Conservation (phyloP, 2,797 vertebrate species). For the Hydrolagus colliei region DNA sequence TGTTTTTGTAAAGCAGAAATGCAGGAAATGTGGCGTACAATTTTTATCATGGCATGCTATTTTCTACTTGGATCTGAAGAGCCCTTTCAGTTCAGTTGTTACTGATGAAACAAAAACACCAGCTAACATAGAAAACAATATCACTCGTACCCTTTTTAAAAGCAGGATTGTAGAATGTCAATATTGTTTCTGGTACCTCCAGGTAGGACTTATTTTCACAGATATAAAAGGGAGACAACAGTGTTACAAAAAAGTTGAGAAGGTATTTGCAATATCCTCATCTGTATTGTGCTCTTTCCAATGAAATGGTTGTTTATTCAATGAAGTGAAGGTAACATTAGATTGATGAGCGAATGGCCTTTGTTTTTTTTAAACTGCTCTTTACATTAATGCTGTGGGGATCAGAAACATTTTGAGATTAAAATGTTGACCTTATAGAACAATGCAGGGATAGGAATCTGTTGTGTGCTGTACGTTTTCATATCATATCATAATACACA, state of each 20-base stretch:
- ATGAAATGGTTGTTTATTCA: background rate
- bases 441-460: background rate
- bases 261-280: background rate
- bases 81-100: background rate
- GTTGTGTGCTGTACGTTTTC: background rate
- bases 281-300: background rate
- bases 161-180: background rate
- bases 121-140: background rate
- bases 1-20: background rate
- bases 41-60: background rate
- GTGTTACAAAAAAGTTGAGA: background rate
- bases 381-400: background rate
- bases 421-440: background rate
- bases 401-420: constrained; percentile 2
- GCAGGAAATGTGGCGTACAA: background rate
- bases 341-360: background rate
- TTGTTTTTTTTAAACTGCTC: background rate
- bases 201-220: background rate
- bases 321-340: background rate
- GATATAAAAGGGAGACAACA: background rate
- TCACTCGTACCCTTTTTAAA: background rate
- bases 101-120: background rate
- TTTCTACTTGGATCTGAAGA: no score
- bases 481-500: constrained; percentile 13
- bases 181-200: background rate